Evolutionary conservation across 2,888 invertebrate species (phyloP).

Genomic region (Camptogramma bilineatum): DNA sequence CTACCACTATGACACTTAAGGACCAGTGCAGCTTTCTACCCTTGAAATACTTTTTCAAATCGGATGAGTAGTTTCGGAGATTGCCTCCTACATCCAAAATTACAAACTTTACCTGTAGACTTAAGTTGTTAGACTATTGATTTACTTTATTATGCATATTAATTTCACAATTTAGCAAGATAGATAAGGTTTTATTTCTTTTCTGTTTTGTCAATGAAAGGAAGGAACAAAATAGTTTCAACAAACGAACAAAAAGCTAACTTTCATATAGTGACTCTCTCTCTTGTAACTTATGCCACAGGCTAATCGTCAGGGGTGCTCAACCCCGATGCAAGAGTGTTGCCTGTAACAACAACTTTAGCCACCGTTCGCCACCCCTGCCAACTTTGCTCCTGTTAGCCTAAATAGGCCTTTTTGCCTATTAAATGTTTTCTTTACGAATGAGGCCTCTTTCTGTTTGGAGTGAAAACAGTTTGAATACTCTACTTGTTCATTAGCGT

Average conservation of each 20-base stretch:
- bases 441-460: constrained; percentile 49
- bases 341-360: constrained; percentile 69
- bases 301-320: constrained; percentile 50
- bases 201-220: too few species aligned
- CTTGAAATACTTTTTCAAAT: too few species aligned
- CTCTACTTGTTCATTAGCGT: constrained; percentile 10
- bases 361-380: constrained; percentile 47
- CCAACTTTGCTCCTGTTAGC: constrained; percentile 48
- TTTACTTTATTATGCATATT: too few species aligned
- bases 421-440: constrained; percentile 54
- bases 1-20: background rate
- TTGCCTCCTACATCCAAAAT: too few species aligned
- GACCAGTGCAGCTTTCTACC: too few species aligned
- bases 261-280: background rate
- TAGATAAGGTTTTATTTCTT: too few species aligned
- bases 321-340: constrained; percentile 58
- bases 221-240: too few species aligned
- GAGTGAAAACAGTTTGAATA: constrained; percentile 45
- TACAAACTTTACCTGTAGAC: too few species aligned
- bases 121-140: too few species aligned
- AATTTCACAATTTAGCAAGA: too few species aligned
- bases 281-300: constrained; percentile 45
- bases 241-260: too few species aligned
- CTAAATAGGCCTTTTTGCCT: constrained; percentile 59
- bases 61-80: too few species aligned